Base-by-base conservation (phyloP, 2,113 vertebrate species). In the Pelodiscus sinensis region DNA sequence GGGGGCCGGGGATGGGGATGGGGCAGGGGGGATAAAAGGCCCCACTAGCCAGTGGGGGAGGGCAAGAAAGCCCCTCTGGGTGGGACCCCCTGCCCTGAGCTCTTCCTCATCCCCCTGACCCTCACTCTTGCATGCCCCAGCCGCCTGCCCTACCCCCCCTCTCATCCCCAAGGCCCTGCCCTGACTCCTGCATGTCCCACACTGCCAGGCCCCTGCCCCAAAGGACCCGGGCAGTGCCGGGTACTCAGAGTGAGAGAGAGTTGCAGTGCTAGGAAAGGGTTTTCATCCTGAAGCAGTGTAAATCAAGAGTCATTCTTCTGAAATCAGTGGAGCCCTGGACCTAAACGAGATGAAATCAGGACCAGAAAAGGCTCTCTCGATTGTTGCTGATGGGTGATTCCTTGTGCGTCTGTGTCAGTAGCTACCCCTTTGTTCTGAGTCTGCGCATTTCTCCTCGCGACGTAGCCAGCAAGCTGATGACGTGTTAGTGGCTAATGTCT, bases 241-340 rank as follows among this genome's bases (percentile, higher is more conserved):
- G 44, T 54, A 54, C 52, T 27, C 29, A 81, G 60, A 10, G 79
- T 89, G 8, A 25, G 79, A 24, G 19, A 77, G 12, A 6, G 77
- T 27, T 62, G 25, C 13, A 29, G 10, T 62, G 11, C 24, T 0
- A 0, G 80, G 51, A 82, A 0, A 0, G 29, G 58, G n/a, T n/a
- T n/a, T 29, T 68, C 31, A 4, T 68, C 62, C 12, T 14, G 14
- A 54, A 14, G 10, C 52, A 54, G 10, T 54, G 52, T n/a, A 44
- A 25, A 38, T 6, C 35, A 75, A 44, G 35, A 75, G 35, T 24
- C 38, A 75, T 75, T 75, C 71, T 44, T 3, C 71, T 75, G 35
- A 75, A 73, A 44, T 75, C 71, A 75, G 1, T 44, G 35, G 22
- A 75, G 35, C 44, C 71, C 19, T 22, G 38, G 35, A 35, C 22